Conservation (phyloP, 1,140 invertebrate species). For the Bicyclus anynana region DNA sequence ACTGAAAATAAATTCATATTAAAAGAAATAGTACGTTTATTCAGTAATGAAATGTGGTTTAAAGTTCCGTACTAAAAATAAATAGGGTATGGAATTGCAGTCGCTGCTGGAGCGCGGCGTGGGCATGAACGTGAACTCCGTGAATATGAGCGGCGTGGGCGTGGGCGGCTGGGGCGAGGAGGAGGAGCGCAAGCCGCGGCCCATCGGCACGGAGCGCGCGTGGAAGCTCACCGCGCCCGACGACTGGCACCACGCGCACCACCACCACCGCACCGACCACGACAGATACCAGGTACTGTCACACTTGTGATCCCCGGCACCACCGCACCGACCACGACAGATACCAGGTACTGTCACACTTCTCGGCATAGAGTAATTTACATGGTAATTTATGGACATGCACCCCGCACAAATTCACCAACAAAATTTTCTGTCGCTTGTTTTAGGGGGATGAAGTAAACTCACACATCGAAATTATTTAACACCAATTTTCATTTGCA, state of each 20-base stretch:
- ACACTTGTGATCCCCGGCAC: conserved; percentile 37
- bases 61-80: not conserved
- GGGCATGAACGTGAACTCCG: conserved; percentile 30
- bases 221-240: conserved; percentile 78
- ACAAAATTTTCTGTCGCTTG: too few relatives aligned
- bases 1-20: too few relatives aligned
- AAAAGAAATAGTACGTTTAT: too few relatives aligned
- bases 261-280: conserved; percentile 76
- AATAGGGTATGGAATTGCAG: conserved; percentile 31
- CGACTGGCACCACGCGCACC: conserved; percentile 53
- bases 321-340: conserved; percentile 79
- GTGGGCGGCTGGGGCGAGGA: conserved; percentile 50
- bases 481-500: too few relatives aligned
- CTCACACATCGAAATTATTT: too few relatives aligned
- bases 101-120: conserved; percentile 58
- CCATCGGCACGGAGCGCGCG: conserved; percentile 87
- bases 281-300: conserved; percentile 78
- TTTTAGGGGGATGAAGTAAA: too few relatives aligned
- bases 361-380: too few relatives aligned
- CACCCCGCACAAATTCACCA: too few relatives aligned
- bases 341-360: conserved; percentile 67
- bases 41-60: too few relatives aligned
- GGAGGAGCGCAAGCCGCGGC: conserved; percentile 85
- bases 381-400: too few relatives aligned
- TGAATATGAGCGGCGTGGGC: conserved; percentile 26